Evolutionary conservation across 2,797 vertebrate genomes (phyloP).

Genomic region (Salmo trutta): DNA sequence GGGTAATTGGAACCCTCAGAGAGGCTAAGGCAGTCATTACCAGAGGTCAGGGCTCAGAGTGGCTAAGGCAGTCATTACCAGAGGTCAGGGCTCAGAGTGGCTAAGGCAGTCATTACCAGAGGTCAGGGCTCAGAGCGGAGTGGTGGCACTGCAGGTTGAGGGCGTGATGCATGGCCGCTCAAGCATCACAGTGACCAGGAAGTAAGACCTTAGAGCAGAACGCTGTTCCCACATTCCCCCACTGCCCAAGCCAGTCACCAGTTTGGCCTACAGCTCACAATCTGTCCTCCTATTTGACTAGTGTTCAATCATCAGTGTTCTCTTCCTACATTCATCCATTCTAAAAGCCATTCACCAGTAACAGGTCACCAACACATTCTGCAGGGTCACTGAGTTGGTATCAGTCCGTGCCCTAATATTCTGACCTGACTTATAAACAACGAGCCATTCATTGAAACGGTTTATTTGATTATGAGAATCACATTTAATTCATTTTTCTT

Average conservation of each 20-base stretch:
- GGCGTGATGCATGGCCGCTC: conserved; percentile 58
- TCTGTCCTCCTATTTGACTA: not conserved
- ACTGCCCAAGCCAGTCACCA: conserved; percentile 1
- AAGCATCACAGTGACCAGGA: conserved; percentile 57
- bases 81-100: conserved; percentile 60
- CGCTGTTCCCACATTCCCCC: conserved; percentile 20
- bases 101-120: conserved; percentile 68
- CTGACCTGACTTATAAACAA: too few relatives aligned
- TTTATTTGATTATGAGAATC: too few relatives aligned
- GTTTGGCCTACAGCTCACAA: not conserved
- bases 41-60: conserved; percentile 58
- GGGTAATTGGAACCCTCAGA: conserved; percentile 63
- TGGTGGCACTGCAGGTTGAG: conserved; percentile 55
- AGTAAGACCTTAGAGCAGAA: conserved; percentile 45
- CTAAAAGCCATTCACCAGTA: not conserved
- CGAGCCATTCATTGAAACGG: too few relatives aligned
- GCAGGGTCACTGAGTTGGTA: too few relatives aligned
- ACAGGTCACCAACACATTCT: not conserved
- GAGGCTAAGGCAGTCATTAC: conserved; percentile 69
- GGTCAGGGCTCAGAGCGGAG: conserved; percentile 48
- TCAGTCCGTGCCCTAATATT: too few relatives aligned
- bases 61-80: conserved; percentile 68
- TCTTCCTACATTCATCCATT: not conserved
- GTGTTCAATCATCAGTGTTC: not conserved
- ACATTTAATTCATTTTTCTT: too few relatives aligned